A percentile compares a stretch with the other conserved stretches of the same genome.
Conservation (phyloP, 1,140 invertebrate species). For the Drosophila punjabiensis region DNA sequence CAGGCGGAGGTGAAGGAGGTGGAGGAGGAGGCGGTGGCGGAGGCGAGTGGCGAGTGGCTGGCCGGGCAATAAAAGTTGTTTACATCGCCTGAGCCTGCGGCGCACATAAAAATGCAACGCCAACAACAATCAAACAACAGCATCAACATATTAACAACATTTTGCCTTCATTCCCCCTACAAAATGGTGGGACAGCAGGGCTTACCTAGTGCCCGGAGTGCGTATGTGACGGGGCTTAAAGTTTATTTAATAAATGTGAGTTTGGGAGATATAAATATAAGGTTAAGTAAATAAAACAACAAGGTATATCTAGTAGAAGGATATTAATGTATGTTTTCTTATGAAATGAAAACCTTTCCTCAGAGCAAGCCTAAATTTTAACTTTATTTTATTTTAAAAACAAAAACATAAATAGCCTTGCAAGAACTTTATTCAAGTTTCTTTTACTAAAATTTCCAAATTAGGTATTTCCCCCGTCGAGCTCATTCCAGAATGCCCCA, state of each 20-base stretch:
- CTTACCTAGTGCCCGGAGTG: not conserved
- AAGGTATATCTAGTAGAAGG: not conserved
- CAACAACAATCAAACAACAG: constrained; percentile 52
- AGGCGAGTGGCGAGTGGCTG: constrained; percentile 26
- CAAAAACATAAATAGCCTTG: too few relatives aligned
- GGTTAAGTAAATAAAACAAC: not conserved
- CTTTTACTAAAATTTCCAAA: not conserved
- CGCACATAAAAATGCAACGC: constrained; percentile 74
- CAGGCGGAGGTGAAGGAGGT: not conserved
- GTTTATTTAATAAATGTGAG: not conserved
- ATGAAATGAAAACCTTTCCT: not conserved
- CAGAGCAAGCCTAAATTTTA: too few relatives aligned
- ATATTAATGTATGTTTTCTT: not conserved
- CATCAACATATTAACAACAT: constrained; percentile 72
- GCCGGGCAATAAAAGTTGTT: constrained; percentile 75
- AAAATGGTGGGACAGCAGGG: not conserved
- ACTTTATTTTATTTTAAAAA: too few relatives aligned
- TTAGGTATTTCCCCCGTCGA: constrained; percentile 21
- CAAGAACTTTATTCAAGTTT: not conserved
- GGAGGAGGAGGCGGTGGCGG: not conserved
- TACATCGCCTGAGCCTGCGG: constrained; percentile 73
- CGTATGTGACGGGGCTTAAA: not conserved
- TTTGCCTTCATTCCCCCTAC: constrained; percentile 44
- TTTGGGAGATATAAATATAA: accelerated
- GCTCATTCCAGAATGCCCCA: not conserved